Conservation (phyloP, 2,113 vertebrate genomes). For the human (Homo sapiens) region GRCh38 chr9:75734501-75735000, state of each 20-base stretch:
- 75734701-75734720: neutral
- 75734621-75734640: neutral
- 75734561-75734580: neutral
- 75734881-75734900: neutral
- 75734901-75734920: neutral
- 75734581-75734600: too few species aligned
- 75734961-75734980: neutral
- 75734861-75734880: neutral
- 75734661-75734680: neutral
- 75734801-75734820: neutral
- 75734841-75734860: neutral
- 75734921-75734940: neutral
- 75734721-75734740: too few species aligned
- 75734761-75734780: neutral
- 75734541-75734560: too few species aligned
- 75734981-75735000: neutral
- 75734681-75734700: neutral
- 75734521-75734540: neutral
- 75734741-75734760: neutral
- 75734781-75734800: neutral
- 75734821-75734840: neutral
- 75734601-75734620: neutral
- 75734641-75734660: neutral
- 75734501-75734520: neutral
- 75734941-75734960: neutral